These are phyloP conservation scores for Tyto alba DNA, from an alignment of 2,113 vertebrate genomes.

Conservation along the genomic window DNA sequence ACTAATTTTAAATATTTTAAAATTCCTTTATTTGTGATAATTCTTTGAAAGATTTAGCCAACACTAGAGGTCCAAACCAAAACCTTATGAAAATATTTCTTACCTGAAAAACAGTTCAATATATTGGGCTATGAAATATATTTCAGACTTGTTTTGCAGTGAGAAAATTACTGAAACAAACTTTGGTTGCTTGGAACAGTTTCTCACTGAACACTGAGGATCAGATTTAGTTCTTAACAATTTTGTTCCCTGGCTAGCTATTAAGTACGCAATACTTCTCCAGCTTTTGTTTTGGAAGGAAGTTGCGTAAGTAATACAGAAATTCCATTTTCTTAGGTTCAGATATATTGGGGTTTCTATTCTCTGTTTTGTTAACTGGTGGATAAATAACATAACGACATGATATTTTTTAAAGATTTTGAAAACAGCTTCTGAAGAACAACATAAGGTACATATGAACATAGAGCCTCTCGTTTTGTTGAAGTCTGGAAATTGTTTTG, in stretches of 20 bases:
- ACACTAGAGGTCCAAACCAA: not conserved
- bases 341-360: not conserved
- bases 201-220: not conserved
- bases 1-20: not conserved
- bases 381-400: not conserved
- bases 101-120: not conserved
- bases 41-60: not conserved
- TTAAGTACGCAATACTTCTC: not conserved
- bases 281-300: not conserved
- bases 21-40: not conserved
- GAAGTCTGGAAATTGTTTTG: not conserved
- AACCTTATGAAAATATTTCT: not conserved
- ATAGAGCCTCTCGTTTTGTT: not conserved
- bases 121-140: not conserved
- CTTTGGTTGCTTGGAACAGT: not conserved
- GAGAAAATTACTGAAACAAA: not conserved
- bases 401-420: not conserved
- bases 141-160: not conserved
- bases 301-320: not conserved
- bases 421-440: not conserved
- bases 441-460: fast-evolving
- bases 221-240: not conserved
- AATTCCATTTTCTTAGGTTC: not conserved
- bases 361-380: not conserved
- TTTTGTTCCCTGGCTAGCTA: not conserved